Evolutionary conservation across 2,888 invertebrate genomes (phyloP), one percentile per base, ranked within the genome.

Genomic region (Melanostoma mellinum): DNA sequence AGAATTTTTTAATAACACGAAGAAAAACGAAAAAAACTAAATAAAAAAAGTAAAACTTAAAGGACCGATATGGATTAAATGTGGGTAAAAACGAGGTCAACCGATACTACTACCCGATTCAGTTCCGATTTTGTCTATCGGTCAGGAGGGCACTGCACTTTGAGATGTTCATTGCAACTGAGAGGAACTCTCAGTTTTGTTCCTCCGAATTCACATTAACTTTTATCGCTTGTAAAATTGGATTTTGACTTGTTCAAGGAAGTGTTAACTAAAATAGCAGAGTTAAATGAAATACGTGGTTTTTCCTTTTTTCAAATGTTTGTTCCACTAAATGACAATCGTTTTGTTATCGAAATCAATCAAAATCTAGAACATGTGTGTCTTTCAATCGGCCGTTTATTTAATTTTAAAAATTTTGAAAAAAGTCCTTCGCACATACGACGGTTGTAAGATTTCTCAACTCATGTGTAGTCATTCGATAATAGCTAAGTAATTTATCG

Each of bases 81-180:
- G 67, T 71, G 68, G 33, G 52, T 76, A 75, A 85, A 87, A 88
- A 87, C 87, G 87, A 87, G 88, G 88, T 85, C 87, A 87, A 87
- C 77, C 86, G 86, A 87, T 86, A 86, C 86, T 75, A 77, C 78
- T 75, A 74, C 61, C 86, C 85, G 87, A 86, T 88, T 88, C 86
- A 87, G 87, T 87, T 87, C 87, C 88, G 87, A 87, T 88, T 87
- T 87, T 86, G 86, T 88, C 87, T 87, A 87, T 89, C 88, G 88
- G 88, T 88, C 88, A 88, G 87, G 87, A 89, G 89, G 89, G 87
- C 89, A 89, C 87, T 89, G 89, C 89, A 89, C 89, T 89, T 88
- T 88, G 86, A 85, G 86, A 88, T 86, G 87, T 88, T 88, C 87
- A 87, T 87, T 88, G 85, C 87, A 87, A 87, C 85, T 85, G 88